Evolutionary conservation across 2,797 vertebrate species (phyloP).

Genomic region (Chaetophractus vellerosus): DNA sequence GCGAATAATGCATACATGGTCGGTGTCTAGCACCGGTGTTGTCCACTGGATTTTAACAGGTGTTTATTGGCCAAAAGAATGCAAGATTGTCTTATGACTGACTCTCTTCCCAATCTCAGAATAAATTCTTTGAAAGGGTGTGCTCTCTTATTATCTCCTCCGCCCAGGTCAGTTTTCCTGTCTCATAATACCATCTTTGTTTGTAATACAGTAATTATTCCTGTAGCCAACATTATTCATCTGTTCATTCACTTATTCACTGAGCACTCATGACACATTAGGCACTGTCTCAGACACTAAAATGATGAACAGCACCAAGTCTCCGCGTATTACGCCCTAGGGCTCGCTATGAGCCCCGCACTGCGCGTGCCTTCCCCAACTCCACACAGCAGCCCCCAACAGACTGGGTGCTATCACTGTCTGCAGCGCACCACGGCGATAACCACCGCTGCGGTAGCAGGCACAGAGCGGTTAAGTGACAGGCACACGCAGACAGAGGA

Average conservation of each 20-base stretch:
- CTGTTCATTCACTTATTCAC: conserved; percentile 2
- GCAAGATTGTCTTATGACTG: not conserved
- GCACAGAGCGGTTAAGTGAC: not conserved
- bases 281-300: not conserved
- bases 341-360: not conserved
- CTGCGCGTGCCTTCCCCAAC: not conserved
- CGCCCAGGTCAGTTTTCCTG: not conserved
- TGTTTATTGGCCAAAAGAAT: not conserved
- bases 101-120: conserved; percentile 18
- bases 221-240: not conserved
- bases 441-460: not conserved
- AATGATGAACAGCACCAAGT: not conserved
- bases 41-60: not conserved
- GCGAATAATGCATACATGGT: not conserved
- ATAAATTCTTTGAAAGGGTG: conserved; percentile 41
- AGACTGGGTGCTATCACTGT: too few relatives aligned
- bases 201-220: not conserved
- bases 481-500: not conserved
- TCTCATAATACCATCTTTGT: not conserved
- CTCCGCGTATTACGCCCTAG: fast-evolving
- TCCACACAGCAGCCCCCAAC: not conserved
- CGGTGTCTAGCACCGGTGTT: not conserved
- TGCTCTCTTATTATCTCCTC: not conserved
- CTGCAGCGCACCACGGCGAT: not conserved
- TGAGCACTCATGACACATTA: not conserved